A percentile compares a stretch with the other conserved stretches of the same genome.
These are phyloP conservation scores for Mythimna pallens DNA, from an alignment of 2,888 invertebrate genomes.

Conservation along the genomic window DNA sequence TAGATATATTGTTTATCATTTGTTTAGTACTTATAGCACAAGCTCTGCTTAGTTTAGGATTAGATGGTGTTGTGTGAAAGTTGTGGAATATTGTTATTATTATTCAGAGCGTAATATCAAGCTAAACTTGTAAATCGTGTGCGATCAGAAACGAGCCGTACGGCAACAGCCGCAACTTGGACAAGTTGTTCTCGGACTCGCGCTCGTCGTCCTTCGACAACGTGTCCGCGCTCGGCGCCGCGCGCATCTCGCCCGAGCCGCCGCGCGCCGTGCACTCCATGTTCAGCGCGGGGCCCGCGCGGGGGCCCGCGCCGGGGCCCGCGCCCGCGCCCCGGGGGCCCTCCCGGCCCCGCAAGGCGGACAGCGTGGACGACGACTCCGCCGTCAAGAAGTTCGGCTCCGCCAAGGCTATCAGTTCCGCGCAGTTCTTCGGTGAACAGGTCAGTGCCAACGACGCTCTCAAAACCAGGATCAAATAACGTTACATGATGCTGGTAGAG, in stretches of 20 bases:
- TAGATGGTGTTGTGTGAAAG: too few species aligned
- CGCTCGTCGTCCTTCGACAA: slow-evolving; percentile 45
- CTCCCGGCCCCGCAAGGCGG: slow-evolving; percentile 53
- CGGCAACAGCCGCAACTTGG: slow-evolving; percentile 71
- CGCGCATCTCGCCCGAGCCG: slow-evolving; percentile 81
- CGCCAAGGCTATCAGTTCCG: slow-evolving; percentile 99
- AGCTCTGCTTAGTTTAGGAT: too few species aligned
- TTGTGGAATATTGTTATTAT: too few species aligned
- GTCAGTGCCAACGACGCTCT: slow-evolving; percentile 57
- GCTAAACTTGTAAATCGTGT: not conserved
- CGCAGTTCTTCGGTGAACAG: slow-evolving; percentile 97
- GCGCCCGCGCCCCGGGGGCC: slow-evolving; percentile 68
- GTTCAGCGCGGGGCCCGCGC: slow-evolving; percentile 75
- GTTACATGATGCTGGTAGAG: not conserved
- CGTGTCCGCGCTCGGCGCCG: slow-evolving; percentile 36
- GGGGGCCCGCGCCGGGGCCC: slow-evolving; percentile 63
- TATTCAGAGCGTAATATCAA: not conserved
- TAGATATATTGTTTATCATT: too few species aligned
- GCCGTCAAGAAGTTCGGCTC: slow-evolving; percentile 99
- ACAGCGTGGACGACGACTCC: slow-evolving; percentile 91
- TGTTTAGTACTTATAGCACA: too few species aligned
- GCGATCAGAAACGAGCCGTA: slow-evolving; percentile 82
- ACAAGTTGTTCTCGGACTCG: slow-evolving; percentile 68
- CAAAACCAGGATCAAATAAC: not conserved
- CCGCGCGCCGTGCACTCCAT: slow-evolving; percentile 79